Conservation (phyloP, 1,140 invertebrate species). For the Drosophila pseudoobscura region DNA sequence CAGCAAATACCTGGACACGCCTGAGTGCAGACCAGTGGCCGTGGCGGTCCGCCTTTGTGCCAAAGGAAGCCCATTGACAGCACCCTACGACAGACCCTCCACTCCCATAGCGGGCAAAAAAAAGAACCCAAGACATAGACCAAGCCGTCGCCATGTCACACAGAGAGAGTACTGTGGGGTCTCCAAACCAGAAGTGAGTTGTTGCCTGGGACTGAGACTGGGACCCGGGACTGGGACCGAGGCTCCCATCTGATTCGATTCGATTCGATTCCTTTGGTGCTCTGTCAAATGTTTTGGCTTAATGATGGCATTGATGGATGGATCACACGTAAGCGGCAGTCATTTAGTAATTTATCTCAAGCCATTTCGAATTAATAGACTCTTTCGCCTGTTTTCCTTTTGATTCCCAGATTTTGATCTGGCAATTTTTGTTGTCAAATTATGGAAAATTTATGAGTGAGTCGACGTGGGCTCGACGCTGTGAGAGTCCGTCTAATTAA, state of each 20-base stretch:
- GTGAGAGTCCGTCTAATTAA: conserved; percentile 75
- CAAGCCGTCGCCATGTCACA: conserved; percentile 41
- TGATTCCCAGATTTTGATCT: conserved; percentile 69
- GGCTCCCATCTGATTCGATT: conserved; percentile 28
- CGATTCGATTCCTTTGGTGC: conserved; percentile 51
- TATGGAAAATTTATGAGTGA: conserved; percentile 72
- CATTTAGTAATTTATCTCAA: conserved; percentile 79
- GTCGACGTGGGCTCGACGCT: conserved; percentile 24
- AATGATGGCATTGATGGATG: conserved; percentile 82
- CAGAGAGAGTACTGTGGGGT: conserved; percentile 56
- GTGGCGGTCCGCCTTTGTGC: conserved; percentile 49
- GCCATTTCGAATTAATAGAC: conserved; percentile 80
- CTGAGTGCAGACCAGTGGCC: conserved; percentile 55
- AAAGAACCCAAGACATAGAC: conserved; percentile 15
- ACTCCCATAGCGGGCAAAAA: too few species aligned
- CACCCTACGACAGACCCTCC: conserved; percentile 24
- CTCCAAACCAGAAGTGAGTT: conserved; percentile 50
- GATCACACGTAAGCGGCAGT: conserved; percentile 80
- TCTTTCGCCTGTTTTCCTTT: conserved; percentile 31
- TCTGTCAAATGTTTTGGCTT: conserved; percentile 78
- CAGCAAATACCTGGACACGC: conserved; percentile 79
- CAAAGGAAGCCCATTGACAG: conserved; percentile 59
- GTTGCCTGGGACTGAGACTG: conserved; percentile 18
- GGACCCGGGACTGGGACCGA: conserved; percentile 8
- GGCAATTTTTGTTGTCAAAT: conserved; percentile 73